A percentile compares a stretch with the other conserved stretches of the same genome.
These are phyloP conservation scores for Eupeodes latifasciatus DNA, from an alignment of 2,888 invertebrate species.

Conservation along the genomic window DNA sequence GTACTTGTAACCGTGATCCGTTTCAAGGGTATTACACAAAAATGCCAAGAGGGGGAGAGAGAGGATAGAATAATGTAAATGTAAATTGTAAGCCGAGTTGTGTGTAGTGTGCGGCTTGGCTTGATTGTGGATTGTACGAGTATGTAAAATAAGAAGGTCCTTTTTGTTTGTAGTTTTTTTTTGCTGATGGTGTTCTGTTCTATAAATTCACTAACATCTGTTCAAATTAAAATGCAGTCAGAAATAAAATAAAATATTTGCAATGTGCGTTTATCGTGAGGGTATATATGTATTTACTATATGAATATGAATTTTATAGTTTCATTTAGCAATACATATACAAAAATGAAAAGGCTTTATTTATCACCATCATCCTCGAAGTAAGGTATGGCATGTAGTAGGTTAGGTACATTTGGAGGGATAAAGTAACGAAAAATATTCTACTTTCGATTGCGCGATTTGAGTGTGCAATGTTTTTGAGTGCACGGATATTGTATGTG, in stretches of 20 bases:
- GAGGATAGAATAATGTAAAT: constrained; percentile 52
- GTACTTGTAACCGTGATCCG: constrained; percentile 47
- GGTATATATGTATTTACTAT: constrained; percentile 53
- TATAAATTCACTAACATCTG: constrained; percentile 50
- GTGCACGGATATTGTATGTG: constrained; percentile 11
- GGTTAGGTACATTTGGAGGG: background rate
- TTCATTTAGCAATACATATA: constrained; percentile 41
- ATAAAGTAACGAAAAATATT: constrained; percentile 18
- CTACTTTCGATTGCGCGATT: constrained; percentile 5
- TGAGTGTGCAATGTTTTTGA: constrained; percentile 59
- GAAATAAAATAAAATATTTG: constrained; percentile 42
- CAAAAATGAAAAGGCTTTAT: constrained; percentile 45
- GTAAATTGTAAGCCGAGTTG: constrained; percentile 50
- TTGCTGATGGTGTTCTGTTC: no score
- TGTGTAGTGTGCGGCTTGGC: constrained; percentile 61
- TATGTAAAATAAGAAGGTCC: constrained; percentile 21
- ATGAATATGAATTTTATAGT: constrained; percentile 38
- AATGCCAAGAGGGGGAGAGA: background rate
- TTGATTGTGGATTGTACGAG: constrained; percentile 71
- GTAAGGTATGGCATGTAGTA: no score
- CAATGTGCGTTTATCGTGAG: constrained; percentile 24
- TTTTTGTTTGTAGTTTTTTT: constrained; percentile 6
- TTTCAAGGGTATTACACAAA: constrained; percentile 64
- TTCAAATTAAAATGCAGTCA: constrained; percentile 64
- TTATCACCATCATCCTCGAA: background rate